phyloP scores from a whole-genome alignment of 1,140 invertebrate species.

The Aphaenogaster rudis region DNA sequence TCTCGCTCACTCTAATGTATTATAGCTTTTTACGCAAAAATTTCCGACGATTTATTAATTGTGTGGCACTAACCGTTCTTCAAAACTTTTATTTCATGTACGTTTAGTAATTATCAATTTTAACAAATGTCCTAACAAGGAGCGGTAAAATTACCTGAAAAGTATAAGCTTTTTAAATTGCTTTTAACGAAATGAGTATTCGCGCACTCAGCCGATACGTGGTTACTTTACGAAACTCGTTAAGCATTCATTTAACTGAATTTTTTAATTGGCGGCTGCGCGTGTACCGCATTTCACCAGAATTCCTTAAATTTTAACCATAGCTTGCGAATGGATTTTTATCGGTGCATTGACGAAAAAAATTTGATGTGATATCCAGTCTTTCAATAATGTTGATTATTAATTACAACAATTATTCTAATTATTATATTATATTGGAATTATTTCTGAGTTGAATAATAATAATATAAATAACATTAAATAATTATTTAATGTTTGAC shows the following conservation, averaged over 20 bases:
- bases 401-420: background rate
- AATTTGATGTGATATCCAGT: conserved; percentile 1
- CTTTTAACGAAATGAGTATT: conserved; percentile 43
- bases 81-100: background rate
- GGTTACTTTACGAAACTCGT: conserved; percentile 52
- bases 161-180: conserved; percentile 43
- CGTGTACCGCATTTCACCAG: conserved; percentile 14
- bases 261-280: conserved; percentile 47
- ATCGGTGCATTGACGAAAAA: conserved; percentile 7
- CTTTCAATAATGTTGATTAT: background rate
- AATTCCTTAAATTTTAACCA: conserved; percentile 52
- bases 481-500: too few relatives aligned
- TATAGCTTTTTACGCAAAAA: background rate
- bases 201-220: background rate
- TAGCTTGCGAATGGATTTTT: conserved; percentile 31
- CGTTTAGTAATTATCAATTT: conserved; percentile 12
- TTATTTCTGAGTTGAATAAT: background rate
- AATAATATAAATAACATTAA: conserved; percentile 2
- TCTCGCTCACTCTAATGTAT: background rate
- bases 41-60: conserved; percentile 7
- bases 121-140: background rate
- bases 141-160: conserved; percentile 31
- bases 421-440: background rate
- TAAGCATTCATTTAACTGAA: conserved; percentile 55
- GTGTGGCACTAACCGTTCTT: background rate